Evolutionary conservation across 2,888 invertebrate species (phyloP), one percentile per base, ranked within the genome.

Genomic region (Acronicta leporina): DNA sequence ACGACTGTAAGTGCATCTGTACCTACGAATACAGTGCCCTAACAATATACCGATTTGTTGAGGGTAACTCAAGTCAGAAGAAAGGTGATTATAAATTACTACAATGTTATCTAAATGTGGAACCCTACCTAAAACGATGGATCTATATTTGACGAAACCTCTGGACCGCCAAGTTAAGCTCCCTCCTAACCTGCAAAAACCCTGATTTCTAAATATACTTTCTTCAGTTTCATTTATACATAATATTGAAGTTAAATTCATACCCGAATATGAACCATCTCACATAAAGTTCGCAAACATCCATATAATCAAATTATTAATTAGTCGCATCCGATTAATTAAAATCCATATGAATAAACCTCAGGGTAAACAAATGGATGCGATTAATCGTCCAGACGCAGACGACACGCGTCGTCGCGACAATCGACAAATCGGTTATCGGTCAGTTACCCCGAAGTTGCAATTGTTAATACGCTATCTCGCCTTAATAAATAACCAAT

Each of bases 401-500:
- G 47, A 2, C 25, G 47, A 2, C 38, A 38, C 38, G 14, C 33
- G 25, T 43, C 49, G 53, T 20, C 48, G 59, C 59, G 38, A 53
- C 62, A 16, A 16, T 44, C 44, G 48, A 63, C 56, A 57, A 63
- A 56, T 71, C 62, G 56, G 69, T 66, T 79, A 79, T 79, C 78
- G 75, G 70, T 68, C 75, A 67, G 51, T 67, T 16, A 65, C 70
- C 65, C 60, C 38, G 43, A 8, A 16, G 44, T 43, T 63, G 69
- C 66, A 68, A 63, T 68, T 79, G 69, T 77, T 68, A 64, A 67
- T 63, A 63, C 38, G 54, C 52, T 73, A 73, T 75, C 67, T 63
- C n/a, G 44, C 7, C 43, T 45, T 63, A 72, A 73, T 72, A 50
- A 75, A 63, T 60, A 58, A 50, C 57, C 51, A 50, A 46, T 66